phyloP scores from a whole-genome alignment of 1,140 invertebrate species.

The Meloidogyne hapla region DNA sequence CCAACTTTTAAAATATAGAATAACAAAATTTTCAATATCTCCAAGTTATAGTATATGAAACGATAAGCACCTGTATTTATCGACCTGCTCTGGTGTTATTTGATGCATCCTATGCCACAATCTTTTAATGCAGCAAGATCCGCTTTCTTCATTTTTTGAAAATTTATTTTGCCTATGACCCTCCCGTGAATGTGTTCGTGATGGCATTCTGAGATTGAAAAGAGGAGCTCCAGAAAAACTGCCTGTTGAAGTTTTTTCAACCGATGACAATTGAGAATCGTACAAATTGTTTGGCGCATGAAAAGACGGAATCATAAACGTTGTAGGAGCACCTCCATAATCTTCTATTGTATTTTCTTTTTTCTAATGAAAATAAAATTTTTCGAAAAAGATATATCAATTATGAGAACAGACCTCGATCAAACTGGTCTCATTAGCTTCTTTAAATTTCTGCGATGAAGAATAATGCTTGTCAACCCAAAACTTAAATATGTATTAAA shows the following conservation, averaged over 20 bases:
- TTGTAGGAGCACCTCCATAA: neutral
- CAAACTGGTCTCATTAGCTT: neutral
- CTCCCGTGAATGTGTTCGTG: neutral
- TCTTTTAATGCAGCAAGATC: neutral
- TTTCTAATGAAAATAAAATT: neutral
- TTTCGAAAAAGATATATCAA: neutral
- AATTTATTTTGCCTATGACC: constrained; percentile 14
- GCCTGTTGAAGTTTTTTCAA: neutral
- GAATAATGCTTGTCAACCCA: constrained; percentile 48
- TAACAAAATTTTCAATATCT: neutral
- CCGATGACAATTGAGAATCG: neutral
- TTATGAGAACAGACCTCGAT: neutral
- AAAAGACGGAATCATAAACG: neutral
- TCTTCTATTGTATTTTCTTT: neutral
- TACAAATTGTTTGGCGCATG: neutral
- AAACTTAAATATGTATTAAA: constrained; percentile 35
- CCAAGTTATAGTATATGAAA: neutral
- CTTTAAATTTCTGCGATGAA: neutral
- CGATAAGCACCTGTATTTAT: constrained; percentile 43
- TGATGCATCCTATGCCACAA: neutral
- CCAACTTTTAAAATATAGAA: neutral
- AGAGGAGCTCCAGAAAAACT: constrained; percentile 16
- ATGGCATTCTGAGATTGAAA: constrained; percentile 13
- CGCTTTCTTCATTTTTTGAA: neutral
- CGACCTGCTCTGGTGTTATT: constrained; percentile 49